Percentiles rank a stretch among this genome's conserved stretches.
phyloP scores from a whole-genome alignment of 1,140 invertebrate species.

The Pectinophora gossypiella region DNA sequence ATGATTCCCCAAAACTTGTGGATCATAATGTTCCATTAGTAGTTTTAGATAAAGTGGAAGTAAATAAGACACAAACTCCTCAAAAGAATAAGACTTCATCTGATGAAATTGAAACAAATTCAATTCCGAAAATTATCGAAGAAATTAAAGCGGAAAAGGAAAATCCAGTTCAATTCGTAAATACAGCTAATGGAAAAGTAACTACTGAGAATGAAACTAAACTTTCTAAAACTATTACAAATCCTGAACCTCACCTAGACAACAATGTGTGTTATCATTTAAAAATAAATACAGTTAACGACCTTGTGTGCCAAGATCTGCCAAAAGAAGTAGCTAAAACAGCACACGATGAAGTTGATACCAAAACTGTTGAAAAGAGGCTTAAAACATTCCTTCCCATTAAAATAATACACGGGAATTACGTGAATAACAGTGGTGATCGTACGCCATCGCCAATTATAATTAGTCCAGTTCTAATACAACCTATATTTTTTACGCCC shows the following conservation, averaged over 20 bases:
- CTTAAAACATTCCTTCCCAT: constrained; percentile 49
- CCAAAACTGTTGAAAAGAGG: constrained; percentile 16
- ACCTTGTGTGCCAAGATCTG: constrained; percentile 4
- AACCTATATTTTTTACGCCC: constrained; percentile 48
- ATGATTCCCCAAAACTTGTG: no score
- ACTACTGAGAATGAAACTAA: no score
- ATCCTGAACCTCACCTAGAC: constrained; percentile 23
- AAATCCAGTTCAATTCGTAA: no score
- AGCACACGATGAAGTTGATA: not conserved
- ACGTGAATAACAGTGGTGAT: constrained; percentile 20
- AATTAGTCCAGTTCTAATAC: constrained; percentile 59
- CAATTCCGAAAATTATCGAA: no score
- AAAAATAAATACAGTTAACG: constrained; percentile 51
- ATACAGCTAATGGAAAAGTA: no score
- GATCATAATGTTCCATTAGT: no score
- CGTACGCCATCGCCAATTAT: constrained; percentile 42
- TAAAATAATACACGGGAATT: constrained; percentile 37
- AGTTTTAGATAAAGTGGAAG: no score
- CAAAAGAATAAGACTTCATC: no score
- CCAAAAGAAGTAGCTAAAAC: not conserved
- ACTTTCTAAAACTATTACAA: no score
- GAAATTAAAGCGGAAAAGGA: no score
- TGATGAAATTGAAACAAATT: no score
- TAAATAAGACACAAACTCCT: no score
- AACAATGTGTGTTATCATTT: constrained; percentile 63